Base-by-base conservation (phyloP, 37 sponge, comb jelly and placozoan species). In the Spongilla lacustris region DNA sequence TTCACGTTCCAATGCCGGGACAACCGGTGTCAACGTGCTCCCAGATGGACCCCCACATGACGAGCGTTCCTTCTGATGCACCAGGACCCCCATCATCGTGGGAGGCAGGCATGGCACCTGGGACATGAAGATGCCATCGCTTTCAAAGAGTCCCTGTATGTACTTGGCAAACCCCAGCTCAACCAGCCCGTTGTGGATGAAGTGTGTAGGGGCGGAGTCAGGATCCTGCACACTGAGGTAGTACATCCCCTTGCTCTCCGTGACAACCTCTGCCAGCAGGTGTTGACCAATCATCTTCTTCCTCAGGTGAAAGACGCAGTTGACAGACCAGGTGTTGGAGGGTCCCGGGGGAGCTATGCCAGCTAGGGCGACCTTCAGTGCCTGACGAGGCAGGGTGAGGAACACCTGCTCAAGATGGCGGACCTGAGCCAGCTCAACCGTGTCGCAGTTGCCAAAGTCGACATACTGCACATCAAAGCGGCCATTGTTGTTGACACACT, bases 331-430 rank as follows among this genome's bases (percentile, higher is more conserved):
- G 28, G 31, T 81, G 36, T 22, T 22, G 21, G 88, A 48, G 4
- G 48, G 70, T 0, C 41, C 74, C 30, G 58, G 11, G 2, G 94
- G 84, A 19, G 66, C 84, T 2, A 93, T 66, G 27, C 86, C 87
- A 38, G 82, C 81, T 68, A 93, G 26, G 32, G 83, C 82, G 46
- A 87, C 83, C 38, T 84, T 75, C 10, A 86, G 24, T 0, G 94
- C 87, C 31, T 93, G 94, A 12, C 74, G 78, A 2, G 94, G 94
- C 0, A 90, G 82, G 17, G 91, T 87, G 38, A 78, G 76, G 71
- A 87, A 93, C 14, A 75, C 73, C 10, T 85, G 77, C 1, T 84
- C 71, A n/a, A 90, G 36, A 71, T 80, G 73, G 24, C 76, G 81
- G 4, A 93, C n/a, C 34, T 90, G 82, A 9, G 46, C 23, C 0